These are phyloP conservation scores for Manacus vitellinus DNA, from an alignment of 2,113 vertebrate species.

Conservation along the genomic window DNA sequence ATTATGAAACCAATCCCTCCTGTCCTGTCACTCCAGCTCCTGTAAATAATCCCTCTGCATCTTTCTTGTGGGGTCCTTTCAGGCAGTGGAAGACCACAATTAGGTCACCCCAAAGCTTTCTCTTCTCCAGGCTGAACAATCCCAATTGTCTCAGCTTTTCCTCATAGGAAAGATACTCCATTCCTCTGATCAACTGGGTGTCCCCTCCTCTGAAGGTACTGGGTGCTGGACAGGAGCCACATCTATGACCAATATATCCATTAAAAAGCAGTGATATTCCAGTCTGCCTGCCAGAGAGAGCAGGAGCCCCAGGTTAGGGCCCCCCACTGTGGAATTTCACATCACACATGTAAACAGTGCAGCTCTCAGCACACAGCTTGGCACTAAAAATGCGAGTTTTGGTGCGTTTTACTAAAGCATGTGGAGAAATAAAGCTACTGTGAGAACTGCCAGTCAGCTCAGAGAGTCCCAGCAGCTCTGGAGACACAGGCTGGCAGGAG, in stretches of 20 bases:
- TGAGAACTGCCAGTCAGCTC: neutral
- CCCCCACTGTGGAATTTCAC: neutral
- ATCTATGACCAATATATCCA: fast-evolving
- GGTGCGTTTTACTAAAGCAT: neutral
- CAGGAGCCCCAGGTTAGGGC: neutral
- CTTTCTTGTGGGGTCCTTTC: neutral
- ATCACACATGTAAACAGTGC: fast-evolving
- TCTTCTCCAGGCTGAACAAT: neutral
- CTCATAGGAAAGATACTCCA: neutral
- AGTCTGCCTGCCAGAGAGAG: neutral
- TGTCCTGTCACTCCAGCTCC: neutral
- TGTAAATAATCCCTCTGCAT: neutral
- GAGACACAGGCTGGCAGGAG: neutral
- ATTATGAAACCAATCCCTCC: neutral
- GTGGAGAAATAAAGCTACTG: neutral
- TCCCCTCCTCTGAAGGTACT: neutral
- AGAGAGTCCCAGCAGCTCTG: fast-evolving
- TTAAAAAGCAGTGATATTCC: neutral
- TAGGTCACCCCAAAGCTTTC: neutral
- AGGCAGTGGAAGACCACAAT: neutral
- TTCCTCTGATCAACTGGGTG: neutral
- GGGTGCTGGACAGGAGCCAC: neutral
- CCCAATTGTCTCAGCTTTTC: neutral
- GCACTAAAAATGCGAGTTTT: neutral
- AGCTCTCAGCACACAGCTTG: neutral